phyloP scores from a whole-genome alignment of 2,797 vertebrate species.

The Salmo trutta region DNA sequence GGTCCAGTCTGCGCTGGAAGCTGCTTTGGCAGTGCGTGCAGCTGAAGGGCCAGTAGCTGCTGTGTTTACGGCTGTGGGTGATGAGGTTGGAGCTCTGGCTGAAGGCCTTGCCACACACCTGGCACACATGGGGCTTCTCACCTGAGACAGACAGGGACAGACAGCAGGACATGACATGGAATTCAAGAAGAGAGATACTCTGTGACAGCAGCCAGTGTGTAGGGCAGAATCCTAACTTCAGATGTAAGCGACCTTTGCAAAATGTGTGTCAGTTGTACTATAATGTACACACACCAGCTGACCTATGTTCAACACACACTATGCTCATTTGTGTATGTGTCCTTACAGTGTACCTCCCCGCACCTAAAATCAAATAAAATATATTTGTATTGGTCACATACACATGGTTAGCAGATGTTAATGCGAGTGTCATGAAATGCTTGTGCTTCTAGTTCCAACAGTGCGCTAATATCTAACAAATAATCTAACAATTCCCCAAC shows the following conservation, averaged over 20 bases:
- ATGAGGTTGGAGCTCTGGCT: conserved; percentile 86
- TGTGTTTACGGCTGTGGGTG: conserved; percentile 82
- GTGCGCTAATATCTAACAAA: too few species aligned
- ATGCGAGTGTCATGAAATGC: too few species aligned
- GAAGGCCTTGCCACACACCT: conserved; percentile 82
- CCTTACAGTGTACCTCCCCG: neutral
- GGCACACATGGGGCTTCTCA: conserved; percentile 81
- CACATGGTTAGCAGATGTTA: too few species aligned
- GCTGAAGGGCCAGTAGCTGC: conserved; percentile 71
- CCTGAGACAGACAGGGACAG: conserved; percentile 54
- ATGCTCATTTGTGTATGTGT: conserved; percentile 10
- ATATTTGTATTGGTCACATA: too few species aligned
- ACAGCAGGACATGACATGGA: neutral
- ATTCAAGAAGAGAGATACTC: neutral
- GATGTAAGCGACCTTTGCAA: too few species aligned
- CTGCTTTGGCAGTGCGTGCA: conserved; percentile 65
- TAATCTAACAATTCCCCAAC: too few species aligned
- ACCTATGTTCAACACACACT: too few species aligned
- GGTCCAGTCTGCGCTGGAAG: conserved; percentile 76
- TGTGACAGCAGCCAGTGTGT: neutral
- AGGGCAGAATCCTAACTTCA: neutral
- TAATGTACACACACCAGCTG: neutral
- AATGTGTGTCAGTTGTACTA: neutral
- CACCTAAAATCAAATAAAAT: conserved; percentile 39
- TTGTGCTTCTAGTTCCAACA: too few species aligned